Base-by-base conservation (phyloP, 2,113 vertebrate species). In the Parus major region DNA sequence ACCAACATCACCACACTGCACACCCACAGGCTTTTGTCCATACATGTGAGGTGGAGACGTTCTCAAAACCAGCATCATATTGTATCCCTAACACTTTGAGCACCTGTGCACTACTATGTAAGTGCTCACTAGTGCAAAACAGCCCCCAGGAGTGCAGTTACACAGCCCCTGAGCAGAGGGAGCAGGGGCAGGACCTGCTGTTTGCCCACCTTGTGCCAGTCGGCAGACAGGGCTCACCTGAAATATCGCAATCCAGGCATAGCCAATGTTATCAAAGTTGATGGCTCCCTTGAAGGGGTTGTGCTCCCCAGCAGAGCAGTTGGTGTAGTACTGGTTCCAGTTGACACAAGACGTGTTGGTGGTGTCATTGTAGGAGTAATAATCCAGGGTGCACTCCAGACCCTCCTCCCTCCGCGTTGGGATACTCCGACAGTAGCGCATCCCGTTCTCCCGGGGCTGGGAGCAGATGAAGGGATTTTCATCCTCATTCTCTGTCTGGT, bases 221-320 rank as follows among this genome's bases (percentile, higher is more conserved):
- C 24, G 9, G 29, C 70, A 42, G 15, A 3, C 36, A 33, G 28
- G 35, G 35, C 92, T 84, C 92, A 99, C 99, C 99, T 99, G 99
- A 95, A 99, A 99, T 97, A 99, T 99, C 4, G 99, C 99, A 0
- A 99, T 99, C 99, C 99, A 99, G 92, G 99, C 99, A 0, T 99
- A 99, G 93, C 99, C 99, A 7, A 99, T 99, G 97, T 99, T 99
- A 96, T 99, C 99, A 0, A 99, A 99, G 98, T 99, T 99, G 98
- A 99, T 99, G 87, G 99, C 99, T 27, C 98, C 99, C 97, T 99
- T 99, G 97, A 99, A 99, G 50, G 99, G 99, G 97, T 99, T 99
- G 98, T 98, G 97, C 56, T 97, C 96, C 46, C 99, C 99, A 0
- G 98, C 98, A 0, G 99, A 99, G 96, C 99, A 99, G 97, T 99